These are phyloP conservation scores for Hippolais icterina DNA, from an alignment of 2,113 vertebrate genomes.

Conservation along the genomic window DNA sequence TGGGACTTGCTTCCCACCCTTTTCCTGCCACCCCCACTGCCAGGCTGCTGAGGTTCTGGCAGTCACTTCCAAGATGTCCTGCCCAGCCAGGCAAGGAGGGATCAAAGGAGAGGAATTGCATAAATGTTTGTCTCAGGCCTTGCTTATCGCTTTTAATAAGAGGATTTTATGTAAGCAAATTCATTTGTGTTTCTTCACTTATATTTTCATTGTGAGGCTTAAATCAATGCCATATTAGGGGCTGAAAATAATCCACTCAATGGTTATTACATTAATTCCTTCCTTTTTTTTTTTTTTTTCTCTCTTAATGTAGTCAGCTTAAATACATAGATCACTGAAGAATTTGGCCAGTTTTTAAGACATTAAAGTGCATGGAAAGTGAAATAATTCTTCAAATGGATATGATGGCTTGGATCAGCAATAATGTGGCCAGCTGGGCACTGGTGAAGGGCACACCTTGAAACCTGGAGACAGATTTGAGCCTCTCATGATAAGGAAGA, in stretches of 20 bases:
- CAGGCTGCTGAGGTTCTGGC: neutral
- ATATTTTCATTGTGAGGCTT: constrained; percentile 27
- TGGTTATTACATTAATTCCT: constrained; percentile 43
- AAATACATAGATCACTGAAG: neutral
- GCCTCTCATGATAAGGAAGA: neutral
- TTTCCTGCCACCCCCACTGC: neutral
- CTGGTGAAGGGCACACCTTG: neutral
- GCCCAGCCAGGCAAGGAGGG: neutral
- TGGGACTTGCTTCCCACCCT: neutral
- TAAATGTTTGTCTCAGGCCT: neutral
- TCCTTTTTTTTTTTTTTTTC: neutral
- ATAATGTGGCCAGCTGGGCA: neutral
- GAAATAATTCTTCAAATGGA: neutral
- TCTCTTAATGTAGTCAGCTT: neutral
- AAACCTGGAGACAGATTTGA: neutral
- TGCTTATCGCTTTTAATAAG: neutral
- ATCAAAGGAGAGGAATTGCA: neutral
- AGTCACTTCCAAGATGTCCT: neutral
- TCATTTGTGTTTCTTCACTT: constrained; percentile 12
- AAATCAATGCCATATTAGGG: constrained; percentile 47
- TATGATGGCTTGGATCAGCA: neutral
- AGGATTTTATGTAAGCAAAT: constrained; percentile 26
- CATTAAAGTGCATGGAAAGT: neutral
- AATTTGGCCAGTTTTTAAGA: neutral
- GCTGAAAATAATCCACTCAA: constrained; percentile 26